Evolutionary conservation across 1,140 invertebrate species (phyloP), one percentile per base, ranked within the genome.

Genomic region (Mactra quadrangularis): DNA sequence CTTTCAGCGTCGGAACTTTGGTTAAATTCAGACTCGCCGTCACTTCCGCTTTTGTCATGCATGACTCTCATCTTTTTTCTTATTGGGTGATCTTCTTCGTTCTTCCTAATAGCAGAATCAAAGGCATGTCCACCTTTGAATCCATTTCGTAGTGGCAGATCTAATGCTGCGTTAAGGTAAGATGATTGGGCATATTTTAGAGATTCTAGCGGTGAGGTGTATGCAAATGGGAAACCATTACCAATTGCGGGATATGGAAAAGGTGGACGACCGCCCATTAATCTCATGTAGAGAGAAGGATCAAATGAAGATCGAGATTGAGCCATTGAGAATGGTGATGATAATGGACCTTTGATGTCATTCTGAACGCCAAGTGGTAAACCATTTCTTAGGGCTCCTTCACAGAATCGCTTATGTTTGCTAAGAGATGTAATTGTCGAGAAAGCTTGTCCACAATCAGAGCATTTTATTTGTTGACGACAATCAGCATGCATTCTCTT

Each of bases 401-500:
- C 94, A 88, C 94, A 95, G 90, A 94, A 95, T 47, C 93, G 89
- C 86, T 94, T 94, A 88, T 95, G 95, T 86, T 95, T 95, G 84
- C 94, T 94, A 74, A 94, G 91, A 33, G 93, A 97, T 0, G 97
- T 97, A 4, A 96, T 95, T 0, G 97, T 98, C 38, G 95, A 96
- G 93, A 99, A 99, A 9, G 96, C 96, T 90, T 98, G 97, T 13
- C 96, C 95, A 92, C 98, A 99, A 94, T 98, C 98, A 85, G 95
- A 95, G 93, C 98, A 99, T 93, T 98, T 93, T 57, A 92, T 92
- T 82, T 93, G 92, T 81, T 92, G 92, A 2, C 92, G 90, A 86
- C 94, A 94, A 89, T 97, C 96, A 15, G 96, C 96, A 94, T 99
- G 99, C 97, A 99, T 99, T 82, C 99, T 97, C 91, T 98, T 99